These are phyloP conservation scores for Conus canariensis DNA, from an alignment of 2,888 invertebrate species.

Conservation along the genomic window DNA sequence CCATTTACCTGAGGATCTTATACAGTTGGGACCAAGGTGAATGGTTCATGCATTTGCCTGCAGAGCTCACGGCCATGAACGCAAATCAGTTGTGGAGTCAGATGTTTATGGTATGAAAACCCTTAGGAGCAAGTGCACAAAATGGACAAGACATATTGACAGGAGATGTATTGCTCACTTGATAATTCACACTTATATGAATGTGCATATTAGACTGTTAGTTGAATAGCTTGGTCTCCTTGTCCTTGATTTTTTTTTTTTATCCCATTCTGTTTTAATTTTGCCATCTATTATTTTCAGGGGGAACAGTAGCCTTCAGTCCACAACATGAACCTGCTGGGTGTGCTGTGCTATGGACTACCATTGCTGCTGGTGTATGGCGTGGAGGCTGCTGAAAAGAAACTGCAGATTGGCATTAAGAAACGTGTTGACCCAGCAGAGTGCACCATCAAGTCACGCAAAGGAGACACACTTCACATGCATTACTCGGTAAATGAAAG, in stretches of 20 bases:
- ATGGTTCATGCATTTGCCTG: too few species aligned
- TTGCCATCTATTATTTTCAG: background rate
- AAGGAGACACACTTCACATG: conserved; percentile 90
- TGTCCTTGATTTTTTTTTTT: background rate
- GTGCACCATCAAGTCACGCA: conserved; percentile 86
- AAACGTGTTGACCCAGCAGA: conserved; percentile 85
- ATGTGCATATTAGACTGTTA: too few species aligned
- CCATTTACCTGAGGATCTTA: too few species aligned
- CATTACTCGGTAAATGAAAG: conserved; percentile 85
- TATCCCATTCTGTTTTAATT: background rate
- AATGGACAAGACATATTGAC: too few species aligned
- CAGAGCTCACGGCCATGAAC: too few species aligned
- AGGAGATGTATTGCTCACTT: too few species aligned
- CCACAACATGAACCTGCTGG: conserved; percentile 33
- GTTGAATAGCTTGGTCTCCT: too few species aligned
- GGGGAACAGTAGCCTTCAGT: background rate
- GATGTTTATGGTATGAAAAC: too few species aligned
- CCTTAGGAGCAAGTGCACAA: too few species aligned
- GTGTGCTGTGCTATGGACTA: conserved; percentile 38
- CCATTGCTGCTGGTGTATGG: conserved; percentile 36
- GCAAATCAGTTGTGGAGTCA: too few species aligned
- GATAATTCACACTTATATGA: too few species aligned
- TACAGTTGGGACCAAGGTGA: too few species aligned
- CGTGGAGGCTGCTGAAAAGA: conserved; percentile 60
- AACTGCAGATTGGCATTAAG: conserved; percentile 91